phyloP scores from a whole-genome alignment of 2,888 invertebrate genomes.

The Cosmia trapezina region DNA sequence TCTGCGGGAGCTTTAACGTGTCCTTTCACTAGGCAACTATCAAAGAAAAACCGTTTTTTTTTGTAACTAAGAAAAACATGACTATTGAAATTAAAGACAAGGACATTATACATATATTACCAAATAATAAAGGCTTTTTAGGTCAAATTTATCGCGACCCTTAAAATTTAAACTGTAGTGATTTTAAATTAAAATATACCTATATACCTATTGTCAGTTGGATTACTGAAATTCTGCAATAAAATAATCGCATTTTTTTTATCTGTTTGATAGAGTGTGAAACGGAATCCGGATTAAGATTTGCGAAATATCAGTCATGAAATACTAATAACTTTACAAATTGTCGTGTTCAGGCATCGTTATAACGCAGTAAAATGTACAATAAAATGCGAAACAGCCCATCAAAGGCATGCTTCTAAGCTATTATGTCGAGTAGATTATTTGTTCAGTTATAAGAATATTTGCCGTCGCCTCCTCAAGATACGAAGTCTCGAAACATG shows the following conservation, averaged over 20 bases:
- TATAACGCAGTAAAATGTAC: slow-evolving; percentile 9
- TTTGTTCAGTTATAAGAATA: slow-evolving; percentile 1
- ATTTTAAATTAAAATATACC: not conserved
- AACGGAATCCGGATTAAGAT: slow-evolving; percentile 13
- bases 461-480: not conserved
- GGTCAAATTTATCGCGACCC: too few species aligned
- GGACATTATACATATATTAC: too few species aligned
- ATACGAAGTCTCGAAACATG: not conserved
- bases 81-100: not conserved
- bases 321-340: not conserved
- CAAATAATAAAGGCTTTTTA: not conserved
- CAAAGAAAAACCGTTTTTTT: not conserved
- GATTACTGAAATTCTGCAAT: slow-evolving; percentile 6
- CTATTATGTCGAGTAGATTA: slow-evolving; percentile 8
- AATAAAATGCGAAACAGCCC: slow-evolving; percentile 21
- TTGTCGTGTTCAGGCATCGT: slow-evolving; percentile 9
- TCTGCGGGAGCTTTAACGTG: too few species aligned
- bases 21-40: too few species aligned
- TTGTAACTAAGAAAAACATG: not conserved
- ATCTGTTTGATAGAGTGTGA: slow-evolving; percentile 15
- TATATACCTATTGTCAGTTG: not conserved
- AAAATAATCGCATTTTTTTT: slow-evolving; percentile 20
- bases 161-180: too few species aligned
- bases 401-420: not conserved
- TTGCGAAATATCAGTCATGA: slow-evolving; percentile 22